Evolutionary conservation across 2,113 vertebrate species (phyloP).

Genomic region (Columba livia): DNA sequence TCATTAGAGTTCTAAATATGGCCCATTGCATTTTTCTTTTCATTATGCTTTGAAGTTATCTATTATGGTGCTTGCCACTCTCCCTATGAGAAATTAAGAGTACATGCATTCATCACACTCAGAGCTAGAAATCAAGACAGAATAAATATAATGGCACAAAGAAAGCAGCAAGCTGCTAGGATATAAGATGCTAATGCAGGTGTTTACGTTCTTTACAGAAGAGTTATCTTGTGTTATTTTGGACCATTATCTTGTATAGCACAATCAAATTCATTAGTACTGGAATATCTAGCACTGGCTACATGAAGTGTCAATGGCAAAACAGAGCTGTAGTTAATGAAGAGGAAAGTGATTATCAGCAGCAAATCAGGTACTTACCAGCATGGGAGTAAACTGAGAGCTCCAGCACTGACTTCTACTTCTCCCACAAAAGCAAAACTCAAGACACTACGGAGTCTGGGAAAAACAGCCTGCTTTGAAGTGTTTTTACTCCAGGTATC

Average conservation of each 20-base stretch:
- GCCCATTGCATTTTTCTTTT: constrained; percentile 20
- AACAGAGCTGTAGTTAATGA: neutral
- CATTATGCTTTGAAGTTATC: constrained; percentile 52
- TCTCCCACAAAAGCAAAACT: neutral
- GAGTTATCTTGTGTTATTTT: neutral
- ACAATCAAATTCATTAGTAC: neutral
- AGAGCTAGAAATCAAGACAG: neutral
- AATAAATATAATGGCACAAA: constrained; percentile 4
- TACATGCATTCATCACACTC: constrained; percentile 15
- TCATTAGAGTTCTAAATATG: neutral
- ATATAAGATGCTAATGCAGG: neutral
- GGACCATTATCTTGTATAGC: neutral
- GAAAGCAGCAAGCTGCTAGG: neutral
- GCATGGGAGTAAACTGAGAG: neutral
- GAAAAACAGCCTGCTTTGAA: neutral
- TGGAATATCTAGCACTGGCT: neutral
- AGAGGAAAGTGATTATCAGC: neutral
- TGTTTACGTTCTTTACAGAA: neutral
- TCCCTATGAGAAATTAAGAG: constrained; percentile 28
- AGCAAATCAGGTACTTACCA: neutral
- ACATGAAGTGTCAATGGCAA: neutral
- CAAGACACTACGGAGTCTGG: neutral
- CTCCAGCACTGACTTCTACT: neutral
- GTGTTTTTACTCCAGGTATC: neutral
- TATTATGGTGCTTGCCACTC: constrained; percentile 14